Evolutionary conservation across 2,113 vertebrate genomes (phyloP).

Genomic region (Gopherus evgoodei): DNA sequence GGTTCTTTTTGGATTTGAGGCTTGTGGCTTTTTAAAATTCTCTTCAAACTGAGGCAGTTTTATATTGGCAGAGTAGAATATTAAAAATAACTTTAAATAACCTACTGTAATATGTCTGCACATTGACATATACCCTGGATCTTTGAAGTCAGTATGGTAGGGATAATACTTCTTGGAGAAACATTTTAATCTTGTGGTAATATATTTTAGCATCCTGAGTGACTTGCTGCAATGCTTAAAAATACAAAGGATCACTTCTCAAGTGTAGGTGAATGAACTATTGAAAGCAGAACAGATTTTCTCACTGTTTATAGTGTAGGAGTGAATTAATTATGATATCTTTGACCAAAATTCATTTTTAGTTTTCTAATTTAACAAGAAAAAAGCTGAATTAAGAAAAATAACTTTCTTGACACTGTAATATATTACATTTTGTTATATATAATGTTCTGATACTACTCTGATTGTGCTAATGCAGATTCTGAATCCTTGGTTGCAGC

Average conservation of each 20-base stretch:
- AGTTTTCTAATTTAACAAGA: neutral
- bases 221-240: constrained; percentile 41
- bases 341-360: constrained; percentile 54
- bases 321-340: constrained; percentile 44
- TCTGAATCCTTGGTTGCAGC: neutral
- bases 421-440: neutral
- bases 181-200: constrained; percentile 10
- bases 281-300: constrained; percentile 47
- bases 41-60: constrained; percentile 35
- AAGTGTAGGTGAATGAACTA: neutral
- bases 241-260: constrained; percentile 9
- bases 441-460: neutral
- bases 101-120: neutral
- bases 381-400: neutral
- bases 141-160: neutral
- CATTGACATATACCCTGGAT: neutral
- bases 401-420: neutral
- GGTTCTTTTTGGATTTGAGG: constrained; percentile 46
- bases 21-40: constrained; percentile 54
- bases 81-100: constrained; percentile 50
- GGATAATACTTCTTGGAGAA: neutral
- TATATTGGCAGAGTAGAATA: constrained; percentile 18
- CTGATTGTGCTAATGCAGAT: neutral
- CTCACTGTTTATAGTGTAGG: rapidly evolving
- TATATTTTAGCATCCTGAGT: constrained; percentile 17